Conservation (phyloP, 2,113 vertebrate genomes). For the Lamprologus ornatipinnis region DNA sequence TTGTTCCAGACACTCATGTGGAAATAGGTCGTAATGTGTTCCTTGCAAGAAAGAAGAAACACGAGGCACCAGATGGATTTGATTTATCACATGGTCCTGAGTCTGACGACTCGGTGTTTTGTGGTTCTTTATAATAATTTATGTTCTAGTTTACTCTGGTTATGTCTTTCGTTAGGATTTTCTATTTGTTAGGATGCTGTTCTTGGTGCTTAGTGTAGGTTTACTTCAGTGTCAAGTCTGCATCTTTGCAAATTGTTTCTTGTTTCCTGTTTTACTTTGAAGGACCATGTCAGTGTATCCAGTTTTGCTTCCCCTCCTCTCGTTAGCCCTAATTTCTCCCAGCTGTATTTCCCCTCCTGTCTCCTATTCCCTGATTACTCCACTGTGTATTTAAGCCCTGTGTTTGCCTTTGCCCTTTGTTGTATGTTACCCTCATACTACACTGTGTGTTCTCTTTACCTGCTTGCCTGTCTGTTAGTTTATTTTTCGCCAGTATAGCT, state of each 20-base stretch:
- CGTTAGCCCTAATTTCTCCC: not conserved
- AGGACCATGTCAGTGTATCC: not conserved
- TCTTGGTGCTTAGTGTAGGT: not conserved
- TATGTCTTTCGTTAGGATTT: not conserved
- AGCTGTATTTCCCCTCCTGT: not conserved
- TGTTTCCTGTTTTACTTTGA: not conserved
- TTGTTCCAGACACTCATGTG: not conserved
- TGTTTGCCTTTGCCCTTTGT: not conserved
- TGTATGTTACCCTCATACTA: rapidly evolving
- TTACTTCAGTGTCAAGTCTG: not conserved
- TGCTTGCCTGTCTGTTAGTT: not conserved
- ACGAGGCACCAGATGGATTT: not conserved
- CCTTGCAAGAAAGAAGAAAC: not conserved
- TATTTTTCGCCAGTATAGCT: rapidly evolving
- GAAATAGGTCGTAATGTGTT: not conserved
- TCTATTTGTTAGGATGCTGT: not conserved
- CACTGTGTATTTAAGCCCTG: not conserved
- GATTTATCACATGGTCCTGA: rapidly evolving
- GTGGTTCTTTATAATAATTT: not conserved
- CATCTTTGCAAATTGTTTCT: not conserved
- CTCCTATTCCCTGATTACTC: not conserved
- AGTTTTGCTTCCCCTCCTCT: not conserved
- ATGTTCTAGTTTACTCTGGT: not conserved
- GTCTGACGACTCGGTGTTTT: rapidly evolving
- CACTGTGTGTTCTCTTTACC: not conserved